These are phyloP conservation scores for Itoplectis maculator DNA, from an alignment of 2,888 invertebrate genomes.

Conservation along the genomic window DNA sequence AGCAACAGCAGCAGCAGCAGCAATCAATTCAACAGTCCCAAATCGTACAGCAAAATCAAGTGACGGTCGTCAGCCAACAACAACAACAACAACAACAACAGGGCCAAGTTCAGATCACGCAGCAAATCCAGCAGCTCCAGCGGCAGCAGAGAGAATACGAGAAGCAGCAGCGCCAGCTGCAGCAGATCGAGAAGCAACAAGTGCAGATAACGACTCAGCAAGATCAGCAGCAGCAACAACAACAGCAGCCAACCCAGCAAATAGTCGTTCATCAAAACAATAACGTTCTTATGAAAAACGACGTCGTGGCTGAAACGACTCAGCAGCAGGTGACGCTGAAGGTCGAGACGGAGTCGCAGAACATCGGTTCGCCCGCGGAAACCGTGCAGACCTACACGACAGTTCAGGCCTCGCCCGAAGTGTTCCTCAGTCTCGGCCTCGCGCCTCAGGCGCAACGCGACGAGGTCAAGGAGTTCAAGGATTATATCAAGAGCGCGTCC, in stretches of 20 bases:
- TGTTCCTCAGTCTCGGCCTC: slow-evolving; percentile 81
- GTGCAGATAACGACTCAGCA: slow-evolving; percentile 75
- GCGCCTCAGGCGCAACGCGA: slow-evolving; percentile 78
- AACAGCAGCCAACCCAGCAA: slow-evolving; percentile 70
- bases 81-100: slow-evolving; percentile 75
- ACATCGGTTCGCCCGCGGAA: slow-evolving; percentile 76
- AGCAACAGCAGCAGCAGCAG: slow-evolving; percentile 79
- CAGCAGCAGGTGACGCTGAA: slow-evolving; percentile 80
- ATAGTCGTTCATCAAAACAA: slow-evolving; percentile 78
- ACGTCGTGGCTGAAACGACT: slow-evolving; percentile 75
- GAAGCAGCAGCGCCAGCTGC: slow-evolving; percentile 80
- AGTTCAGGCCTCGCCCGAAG: slow-evolving; percentile 80
- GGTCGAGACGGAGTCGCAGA: slow-evolving; percentile 77
- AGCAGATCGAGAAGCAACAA: slow-evolving; percentile 79
- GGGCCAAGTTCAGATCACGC: slow-evolving; percentile 81
- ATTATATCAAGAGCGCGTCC: slow-evolving; percentile 76
- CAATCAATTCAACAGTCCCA: slow-evolving; percentile 69
- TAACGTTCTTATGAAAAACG: slow-evolving; percentile 78
- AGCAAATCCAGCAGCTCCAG: slow-evolving; percentile 75
- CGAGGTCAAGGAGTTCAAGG: slow-evolving; percentile 80
- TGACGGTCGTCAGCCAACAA: slow-evolving; percentile 79
- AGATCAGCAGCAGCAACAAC: slow-evolving; percentile 75
- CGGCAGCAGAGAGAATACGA: slow-evolving; percentile 77
- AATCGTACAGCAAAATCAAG: slow-evolving; percentile 75
- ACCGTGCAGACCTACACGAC: slow-evolving; percentile 80